A percentile compares a stretch with the other conserved stretches of the same genome.
These are phyloP conservation scores for Margarornis squamiger DNA, from an alignment of 2,797 vertebrate genomes.

Conservation along the genomic window DNA sequence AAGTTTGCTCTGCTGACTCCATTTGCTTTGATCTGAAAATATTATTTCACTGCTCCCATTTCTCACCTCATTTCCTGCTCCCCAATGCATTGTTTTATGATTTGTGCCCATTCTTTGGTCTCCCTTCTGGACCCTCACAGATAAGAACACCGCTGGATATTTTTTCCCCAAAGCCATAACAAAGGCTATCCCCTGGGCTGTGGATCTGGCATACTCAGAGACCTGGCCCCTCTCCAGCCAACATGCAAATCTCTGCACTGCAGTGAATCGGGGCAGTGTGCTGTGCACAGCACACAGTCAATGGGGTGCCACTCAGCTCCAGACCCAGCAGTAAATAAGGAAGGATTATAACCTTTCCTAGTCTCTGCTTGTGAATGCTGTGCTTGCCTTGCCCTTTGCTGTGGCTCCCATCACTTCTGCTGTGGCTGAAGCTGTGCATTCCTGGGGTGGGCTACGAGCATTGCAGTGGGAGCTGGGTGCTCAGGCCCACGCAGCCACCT, in stretches of 20 bases:
- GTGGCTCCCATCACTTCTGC: neutral
- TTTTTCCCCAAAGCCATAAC: conserved; percentile 24
- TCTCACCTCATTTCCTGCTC: conserved; percentile 38
- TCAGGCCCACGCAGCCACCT: neutral
- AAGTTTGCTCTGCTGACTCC: neutral
- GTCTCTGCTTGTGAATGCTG: neutral
- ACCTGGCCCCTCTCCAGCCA: conserved; percentile 38
- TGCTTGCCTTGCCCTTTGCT: neutral
- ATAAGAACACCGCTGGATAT: conserved; percentile 8
- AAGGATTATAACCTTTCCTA: conserved; percentile 44
- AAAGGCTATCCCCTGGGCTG: conserved; percentile 21
- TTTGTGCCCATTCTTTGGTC: neutral
- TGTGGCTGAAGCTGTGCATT: neutral
- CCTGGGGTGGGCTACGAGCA: neutral
- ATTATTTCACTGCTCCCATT: conserved; percentile 11
- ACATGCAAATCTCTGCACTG: neutral
- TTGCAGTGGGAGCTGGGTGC: neutral
- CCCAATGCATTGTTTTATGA: neutral
- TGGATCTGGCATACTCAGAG: neutral
- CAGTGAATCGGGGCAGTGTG: conserved; percentile 52
- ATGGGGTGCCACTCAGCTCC: conserved; percentile 51
- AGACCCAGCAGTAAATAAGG: conserved; percentile 47
- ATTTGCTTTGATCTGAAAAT: neutral
- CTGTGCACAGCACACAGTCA: conserved; percentile 41
- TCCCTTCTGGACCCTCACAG: conserved; percentile 41